Percentiles rank a stretch among this genome's conserved stretches.
Conservation (phyloP, 2,888 invertebrate genomes). For the Dolichomitus sp. region DNA sequence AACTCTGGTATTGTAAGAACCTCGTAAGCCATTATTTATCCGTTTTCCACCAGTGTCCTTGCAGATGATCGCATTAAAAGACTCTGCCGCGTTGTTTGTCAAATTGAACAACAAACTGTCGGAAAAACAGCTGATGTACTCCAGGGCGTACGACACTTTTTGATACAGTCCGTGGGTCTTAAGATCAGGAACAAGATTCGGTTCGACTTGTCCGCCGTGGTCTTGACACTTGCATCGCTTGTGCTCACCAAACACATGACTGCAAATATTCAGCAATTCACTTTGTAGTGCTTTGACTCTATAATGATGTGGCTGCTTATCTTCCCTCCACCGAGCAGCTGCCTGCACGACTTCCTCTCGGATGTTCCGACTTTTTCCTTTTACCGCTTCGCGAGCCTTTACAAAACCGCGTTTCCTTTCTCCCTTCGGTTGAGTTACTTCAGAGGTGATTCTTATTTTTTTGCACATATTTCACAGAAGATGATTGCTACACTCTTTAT, state of each 20-base stretch:
- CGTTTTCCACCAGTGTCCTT: constrained; percentile 68
- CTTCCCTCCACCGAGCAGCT: constrained; percentile 15
- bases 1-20: constrained; percentile 77
- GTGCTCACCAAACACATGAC: constrained; percentile 70
- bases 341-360: constrained; percentile 23
- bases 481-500: constrained; percentile 79
- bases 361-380: constrained; percentile 25
- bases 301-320: constrained; percentile 16
- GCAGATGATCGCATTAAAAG: constrained; percentile 51
- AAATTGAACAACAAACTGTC: constrained; percentile 62
- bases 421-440: constrained; percentile 5
- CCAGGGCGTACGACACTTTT: constrained; percentile 38
- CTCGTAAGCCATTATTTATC: constrained; percentile 74
- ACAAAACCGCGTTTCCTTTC: constrained; percentile 11
- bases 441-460: constrained; percentile 31
- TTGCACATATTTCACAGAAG: constrained; percentile 70
- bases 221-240: constrained; percentile 42
- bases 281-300: constrained; percentile 40
- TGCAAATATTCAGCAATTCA: constrained; percentile 62
- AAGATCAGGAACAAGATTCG: constrained; percentile 51
- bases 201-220: constrained; percentile 13
- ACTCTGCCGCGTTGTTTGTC: constrained; percentile 68
- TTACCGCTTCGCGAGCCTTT: constrained; percentile 26
- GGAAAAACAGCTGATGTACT: constrained; percentile 41
- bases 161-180: constrained; percentile 51